phyloP scores from a whole-genome alignment of 2,888 invertebrate species.

The Gonocerus acuteangulatus region DNA sequence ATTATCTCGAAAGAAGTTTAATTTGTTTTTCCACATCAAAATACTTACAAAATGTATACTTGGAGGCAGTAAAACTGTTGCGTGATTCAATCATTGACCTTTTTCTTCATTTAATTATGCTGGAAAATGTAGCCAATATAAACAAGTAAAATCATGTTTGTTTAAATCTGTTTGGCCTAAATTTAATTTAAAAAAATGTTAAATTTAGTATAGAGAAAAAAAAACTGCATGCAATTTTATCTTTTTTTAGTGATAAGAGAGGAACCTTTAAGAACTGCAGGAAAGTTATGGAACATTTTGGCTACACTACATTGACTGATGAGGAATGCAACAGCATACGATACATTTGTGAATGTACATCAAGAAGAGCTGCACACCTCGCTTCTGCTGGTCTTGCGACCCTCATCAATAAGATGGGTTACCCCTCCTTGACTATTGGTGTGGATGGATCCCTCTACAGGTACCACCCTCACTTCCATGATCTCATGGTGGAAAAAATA shows the following conservation, averaged over 20 bases:
- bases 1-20: too few relatives aligned
- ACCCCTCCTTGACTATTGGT: slow-evolving; percentile 47
- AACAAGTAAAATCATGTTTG: too few relatives aligned
- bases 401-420: slow-evolving; percentile 60
- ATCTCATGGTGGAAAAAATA: slow-evolving; percentile 87
- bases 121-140: too few relatives aligned
- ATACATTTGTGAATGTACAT: slow-evolving; percentile 59
- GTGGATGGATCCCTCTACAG: slow-evolving; percentile 54
- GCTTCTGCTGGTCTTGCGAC: slow-evolving; percentile 58
- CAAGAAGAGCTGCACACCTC: slow-evolving; percentile 64
- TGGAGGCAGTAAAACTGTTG: too few relatives aligned
- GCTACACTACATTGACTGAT: slow-evolving; percentile 42
- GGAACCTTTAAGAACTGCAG: slow-evolving; percentile 41
- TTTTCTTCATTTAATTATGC: too few relatives aligned
- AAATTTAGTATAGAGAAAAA: too few relatives aligned
- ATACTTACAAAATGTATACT: too few relatives aligned
- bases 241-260: slow-evolving; percentile 44
- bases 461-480: slow-evolving; percentile 83
- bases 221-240: too few relatives aligned
- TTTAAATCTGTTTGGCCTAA: too few relatives aligned
- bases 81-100: too few relatives aligned
- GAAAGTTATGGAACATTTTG: slow-evolving; percentile 45
- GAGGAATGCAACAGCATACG: slow-evolving; percentile 54
- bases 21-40: too few relatives aligned
- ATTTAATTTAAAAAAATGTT: too few relatives aligned